Conservation (phyloP, 2,888 invertebrate genomes). For the Noctuana brunneofusca region DNA sequence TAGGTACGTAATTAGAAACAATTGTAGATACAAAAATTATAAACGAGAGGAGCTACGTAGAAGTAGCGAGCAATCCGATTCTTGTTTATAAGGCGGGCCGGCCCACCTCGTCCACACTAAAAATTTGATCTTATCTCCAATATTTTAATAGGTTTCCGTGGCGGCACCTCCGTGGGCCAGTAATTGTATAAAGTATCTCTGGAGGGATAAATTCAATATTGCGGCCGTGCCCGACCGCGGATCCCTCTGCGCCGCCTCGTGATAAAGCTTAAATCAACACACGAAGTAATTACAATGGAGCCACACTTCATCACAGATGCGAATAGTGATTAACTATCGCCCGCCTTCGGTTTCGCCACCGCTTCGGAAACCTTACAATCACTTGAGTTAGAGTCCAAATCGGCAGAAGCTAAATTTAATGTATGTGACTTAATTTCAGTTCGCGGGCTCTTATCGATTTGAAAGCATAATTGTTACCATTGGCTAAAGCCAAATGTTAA, state of each 20-base stretch:
- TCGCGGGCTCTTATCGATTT: constrained; percentile 47
- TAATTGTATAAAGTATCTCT: constrained; percentile 66
- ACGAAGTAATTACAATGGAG: constrained; percentile 78
- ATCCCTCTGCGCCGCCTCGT: constrained; percentile 57
- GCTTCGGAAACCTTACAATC: constrained; percentile 43
- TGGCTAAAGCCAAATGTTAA: constrained; percentile 17
- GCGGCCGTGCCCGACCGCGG: constrained; percentile 52
- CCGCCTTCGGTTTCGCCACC: constrained; percentile 54
- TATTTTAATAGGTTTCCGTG: constrained; percentile 81
- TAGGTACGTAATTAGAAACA: constrained; percentile 78
- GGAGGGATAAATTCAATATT: constrained; percentile 74
- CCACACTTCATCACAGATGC: constrained; percentile 77
- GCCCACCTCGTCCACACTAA: constrained; percentile 76
- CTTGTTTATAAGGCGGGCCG: constrained; percentile 72
- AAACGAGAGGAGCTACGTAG: constrained; percentile 62
- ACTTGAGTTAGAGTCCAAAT: constrained; percentile 54
- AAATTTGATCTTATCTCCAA: constrained; percentile 78
- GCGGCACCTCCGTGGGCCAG: constrained; percentile 71
- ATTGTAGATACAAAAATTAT: constrained; percentile 75
- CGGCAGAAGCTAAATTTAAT: constrained; percentile 55
- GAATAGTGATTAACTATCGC: constrained; percentile 75
- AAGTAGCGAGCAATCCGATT: constrained; percentile 68
- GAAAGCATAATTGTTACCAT: constrained; percentile 38
- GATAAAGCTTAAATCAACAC: constrained; percentile 81
- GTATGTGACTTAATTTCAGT: constrained; percentile 50